Evolutionary conservation across 2,797 vertebrate genomes (phyloP), one percentile per base, ranked within the genome.

Genomic region (Sebastes wilsoni): DNA sequence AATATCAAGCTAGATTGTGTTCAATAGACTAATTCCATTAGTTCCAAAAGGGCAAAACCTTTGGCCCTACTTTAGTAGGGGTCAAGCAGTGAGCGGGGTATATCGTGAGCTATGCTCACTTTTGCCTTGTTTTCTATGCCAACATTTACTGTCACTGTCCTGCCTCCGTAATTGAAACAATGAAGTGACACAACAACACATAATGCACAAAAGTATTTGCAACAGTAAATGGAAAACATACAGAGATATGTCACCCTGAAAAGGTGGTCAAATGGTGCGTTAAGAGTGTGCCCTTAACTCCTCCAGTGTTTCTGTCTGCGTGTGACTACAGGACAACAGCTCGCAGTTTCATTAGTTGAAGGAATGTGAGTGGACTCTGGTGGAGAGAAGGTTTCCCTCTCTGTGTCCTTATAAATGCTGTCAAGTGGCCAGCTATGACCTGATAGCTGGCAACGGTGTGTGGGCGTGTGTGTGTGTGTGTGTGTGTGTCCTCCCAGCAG

Each of bases 351-450:
- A 85, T 80, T 77, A 73, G 34, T 14, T 54, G 34, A 66, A 71
- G 67, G 66, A 61, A 70, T 66, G 82, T 67, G 66, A 78, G 69
- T 72, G 72, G 77, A 85, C 23, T 64, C 3, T 64, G 62, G 38
- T 68, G 55, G 72, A 89, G 85, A 71, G 25, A 86, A 79, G 66
- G 69, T 79, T 87, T 91, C 77, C 75, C 61, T 80, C 67, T 77
- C 74, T 72, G 58, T 93, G 89, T 90, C 88, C 89, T 92, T 90
- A 87, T 92, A 92, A 91, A 91, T 88, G 84, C 84, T 87, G 86
- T 88, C 84, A 86, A 87, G 79, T 89, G 84, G 84, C 80, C 80
- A 82, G 77, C 80, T 82, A 85, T 89, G 92, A 92, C 89, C 90
- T 85, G 54, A 87, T 83, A 81, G 75, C 85, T 77, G 30, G 34